Conservation (phyloP, 2,888 invertebrate species). For the Eupelmus urozonus region DNA sequence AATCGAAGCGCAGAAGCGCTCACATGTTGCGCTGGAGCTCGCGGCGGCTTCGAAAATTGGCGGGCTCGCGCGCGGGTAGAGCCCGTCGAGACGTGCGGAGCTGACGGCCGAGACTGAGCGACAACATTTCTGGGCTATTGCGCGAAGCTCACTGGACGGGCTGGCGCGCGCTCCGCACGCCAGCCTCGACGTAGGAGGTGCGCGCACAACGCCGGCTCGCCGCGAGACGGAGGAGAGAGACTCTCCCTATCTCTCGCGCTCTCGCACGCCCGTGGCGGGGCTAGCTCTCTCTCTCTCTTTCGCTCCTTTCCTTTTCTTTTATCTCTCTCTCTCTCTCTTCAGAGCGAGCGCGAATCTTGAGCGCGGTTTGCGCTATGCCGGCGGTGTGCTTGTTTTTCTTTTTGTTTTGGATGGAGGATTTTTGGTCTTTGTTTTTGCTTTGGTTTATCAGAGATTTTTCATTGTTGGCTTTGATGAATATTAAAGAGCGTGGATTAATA, state of each 20-base stretch:
- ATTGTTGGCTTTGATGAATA: too few relatives aligned
- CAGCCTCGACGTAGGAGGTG: slow-evolving; percentile 45
- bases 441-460: too few relatives aligned
- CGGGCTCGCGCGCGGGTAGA: slow-evolving; percentile 2
- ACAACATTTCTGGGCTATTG: slow-evolving; percentile 64
- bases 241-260: slow-evolving; percentile 2
- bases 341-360: too few relatives aligned
- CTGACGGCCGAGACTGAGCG: slow-evolving; percentile 71
- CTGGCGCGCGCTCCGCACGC: slow-evolving; percentile 55
- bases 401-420: too few relatives aligned
- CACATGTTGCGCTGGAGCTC: background rate
- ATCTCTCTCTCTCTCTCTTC: slow-evolving; percentile 23
- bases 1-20: background rate
- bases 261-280: background rate
- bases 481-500: too few relatives aligned
- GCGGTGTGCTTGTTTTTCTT: too few relatives aligned
- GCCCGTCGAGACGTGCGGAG: slow-evolving; percentile 61
- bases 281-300: background rate
- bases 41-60: slow-evolving; percentile 15
- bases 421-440: too few relatives aligned
- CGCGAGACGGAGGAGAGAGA: background rate
- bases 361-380: too few relatives aligned
- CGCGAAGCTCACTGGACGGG: slow-evolving; percentile 63
- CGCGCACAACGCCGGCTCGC: background rate
- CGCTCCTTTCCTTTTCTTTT: slow-evolving; percentile 34